Evolutionary conservation across 2,888 invertebrate species (phyloP), one percentile per base, ranked within the genome.

Genomic region (Polyommatus icarus): DNA sequence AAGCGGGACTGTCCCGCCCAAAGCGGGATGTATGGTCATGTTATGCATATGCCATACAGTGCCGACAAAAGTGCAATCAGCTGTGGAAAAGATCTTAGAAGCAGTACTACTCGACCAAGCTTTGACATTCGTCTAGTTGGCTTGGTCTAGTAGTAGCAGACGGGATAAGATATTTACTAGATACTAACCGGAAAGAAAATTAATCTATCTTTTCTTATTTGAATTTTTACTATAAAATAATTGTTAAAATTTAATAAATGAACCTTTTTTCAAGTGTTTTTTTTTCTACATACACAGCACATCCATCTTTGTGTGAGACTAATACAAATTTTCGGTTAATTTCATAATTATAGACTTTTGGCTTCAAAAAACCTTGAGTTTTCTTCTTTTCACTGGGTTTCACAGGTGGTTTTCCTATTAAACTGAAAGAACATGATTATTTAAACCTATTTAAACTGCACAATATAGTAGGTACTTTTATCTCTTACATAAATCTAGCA

Each of bases 281-380:
- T 67, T 67, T 67, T 29, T 20, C 29, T 67, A 32, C 67, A 67
- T 67, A 67, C 12, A 67, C 67, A 67, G 67, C 67, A 32, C 29
- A 67, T 29, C 67, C 67, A 18, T 67, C 29, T 29, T 67, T 15
- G 32, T 67, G 67, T 15, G 67, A 67, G 15, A 67, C 67, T 67
- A 67, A 29, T 15, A 32, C 67, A 32, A 18, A 67, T 67, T 20
- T 18, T 15, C 7, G 29, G 3, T 32, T 32, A 15, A 1, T 12
- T 32, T 6, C 29, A 67, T 18, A 67, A 67, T 10, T 15, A 29
- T 6, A 10, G 15, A 1, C 1, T 67, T 67, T 67, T 29, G 67
- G 18, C 5, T 6, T 5, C 15, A 12, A 32, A 32, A 12, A 15
- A 67, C 12, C 29, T 67, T 10, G 67, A 15, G 18, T 6, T 15